These are phyloP conservation scores for Tretioscincus oriximinensis DNA, from an alignment of 2,113 vertebrate species.

Conservation along the genomic window DNA sequence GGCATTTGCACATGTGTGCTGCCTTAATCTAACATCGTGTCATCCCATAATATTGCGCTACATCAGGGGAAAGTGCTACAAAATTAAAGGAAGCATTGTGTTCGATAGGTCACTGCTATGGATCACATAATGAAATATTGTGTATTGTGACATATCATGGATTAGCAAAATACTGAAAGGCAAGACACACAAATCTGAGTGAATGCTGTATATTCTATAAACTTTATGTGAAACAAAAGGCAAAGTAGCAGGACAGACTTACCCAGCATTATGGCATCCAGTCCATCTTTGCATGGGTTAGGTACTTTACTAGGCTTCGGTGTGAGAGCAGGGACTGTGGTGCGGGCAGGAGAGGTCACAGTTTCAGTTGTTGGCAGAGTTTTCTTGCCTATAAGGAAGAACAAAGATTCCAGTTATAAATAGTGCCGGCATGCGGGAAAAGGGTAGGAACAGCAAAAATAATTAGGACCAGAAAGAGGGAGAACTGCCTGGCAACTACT, in stretches of 20 bases:
- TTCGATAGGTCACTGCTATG: no score
- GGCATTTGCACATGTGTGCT: no score
- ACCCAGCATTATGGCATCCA: constrained; percentile 87
- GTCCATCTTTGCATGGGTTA: constrained; percentile 80
- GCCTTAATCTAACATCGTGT: no score
- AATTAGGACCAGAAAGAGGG: neutral
- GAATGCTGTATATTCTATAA: neutral
- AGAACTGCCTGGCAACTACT: neutral
- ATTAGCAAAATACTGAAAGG: neutral
- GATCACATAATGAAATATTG: no score
- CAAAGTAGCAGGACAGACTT: constrained; percentile 21
- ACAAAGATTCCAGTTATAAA: neutral
- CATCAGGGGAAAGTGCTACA: no score
- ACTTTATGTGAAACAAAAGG: neutral
- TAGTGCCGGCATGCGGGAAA: neutral
- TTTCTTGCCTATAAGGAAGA: constrained; percentile 64
- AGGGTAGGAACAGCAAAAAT: neutral
- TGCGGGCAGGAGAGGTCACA: constrained; percentile 15
- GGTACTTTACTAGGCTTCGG: constrained; percentile 57
- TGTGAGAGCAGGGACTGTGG: constrained; percentile 31
- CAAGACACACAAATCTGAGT: neutral
- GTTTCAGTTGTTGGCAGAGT: neutral
- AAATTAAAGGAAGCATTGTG: no score
- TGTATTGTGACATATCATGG: neutral
- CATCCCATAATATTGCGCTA: no score